Evolutionary conservation across 2,888 invertebrate species (phyloP), one percentile per base, ranked within the genome.

Genomic region (Apocheima hispidaria): DNA sequence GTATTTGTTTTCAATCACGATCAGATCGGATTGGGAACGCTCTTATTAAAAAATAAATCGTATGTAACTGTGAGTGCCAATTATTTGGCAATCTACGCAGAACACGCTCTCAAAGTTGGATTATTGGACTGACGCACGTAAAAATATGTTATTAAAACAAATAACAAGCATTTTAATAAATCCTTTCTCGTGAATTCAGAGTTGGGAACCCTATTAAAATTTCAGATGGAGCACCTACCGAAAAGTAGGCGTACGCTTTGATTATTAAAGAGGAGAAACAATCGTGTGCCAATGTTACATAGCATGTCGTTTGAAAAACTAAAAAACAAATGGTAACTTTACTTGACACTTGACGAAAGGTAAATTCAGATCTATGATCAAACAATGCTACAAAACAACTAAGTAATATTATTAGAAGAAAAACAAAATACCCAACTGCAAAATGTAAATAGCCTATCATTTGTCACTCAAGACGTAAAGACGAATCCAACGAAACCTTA

Each of bases 141-240:
- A 48, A 54, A 63, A 68, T 65, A 66, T 59, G 53, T 65, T 65
- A 67, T 71, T 67, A 71, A 71, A 74, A 62, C 63, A 73, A 72
- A 74, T 73, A 75, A 72, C 71, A 68, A 68, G 69, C 55, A 48
- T 67, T 69, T 69, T 65, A 60, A 51, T 69, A 70, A 73, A 72
- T 71, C 72, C 69, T 65, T 65, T 62, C 53, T 10, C 44, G 48
- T 30, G 59, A 63, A 60, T 63, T 67, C 70, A 60, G 73, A 71
- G 68, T 67, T 60, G 46, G 44, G 41, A 57, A 38, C 51, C 58
- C 48, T 69, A 72, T 80, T 74, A 78, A 78, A 78, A 66, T 74
- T 81, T 77, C 72, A 80, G 56, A 16, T 44, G 56, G 61, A 59
- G 44, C 48, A 41, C 59, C 62, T 53, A 43, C 55, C 50, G 46